Conservation (phyloP, 2,113 vertebrate genomes). For the Psittacula cyanocephala region DNA sequence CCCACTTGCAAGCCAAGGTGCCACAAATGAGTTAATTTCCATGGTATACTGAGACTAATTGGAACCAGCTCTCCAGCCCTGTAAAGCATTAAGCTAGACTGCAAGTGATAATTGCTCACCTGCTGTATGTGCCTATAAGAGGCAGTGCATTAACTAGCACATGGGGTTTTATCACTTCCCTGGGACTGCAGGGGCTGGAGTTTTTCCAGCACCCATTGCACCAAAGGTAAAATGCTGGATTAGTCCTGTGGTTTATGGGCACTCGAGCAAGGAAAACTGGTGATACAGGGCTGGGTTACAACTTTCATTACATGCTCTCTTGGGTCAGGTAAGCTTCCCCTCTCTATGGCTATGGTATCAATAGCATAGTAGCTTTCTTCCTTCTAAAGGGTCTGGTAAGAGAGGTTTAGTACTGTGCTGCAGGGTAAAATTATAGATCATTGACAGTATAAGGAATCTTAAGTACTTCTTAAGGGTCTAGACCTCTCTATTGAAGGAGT, state of each 20-base stretch:
- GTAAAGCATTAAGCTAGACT: conserved; percentile 48
- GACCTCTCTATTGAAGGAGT: not conserved
- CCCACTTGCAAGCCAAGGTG: conserved; percentile 33
- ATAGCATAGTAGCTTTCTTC: not conserved
- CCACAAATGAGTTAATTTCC: conserved; percentile 67
- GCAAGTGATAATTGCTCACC: conserved; percentile 71
- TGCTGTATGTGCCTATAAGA: conserved; percentile 58
- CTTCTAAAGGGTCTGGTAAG: not conserved
- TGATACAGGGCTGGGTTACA: not conserved
- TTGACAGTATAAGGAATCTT: not conserved
- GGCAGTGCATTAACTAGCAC: conserved; percentile 21
- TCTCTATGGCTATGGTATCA: not conserved
- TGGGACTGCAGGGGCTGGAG: not conserved
- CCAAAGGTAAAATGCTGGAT: not conserved
- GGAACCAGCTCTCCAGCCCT: conserved; percentile 54
- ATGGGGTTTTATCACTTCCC: conserved; percentile 53
- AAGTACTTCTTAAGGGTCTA: not conserved
- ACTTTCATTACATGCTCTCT: not conserved
- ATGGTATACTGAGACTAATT: conserved; percentile 55
- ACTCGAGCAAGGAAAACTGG: not conserved
- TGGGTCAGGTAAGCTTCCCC: not conserved
- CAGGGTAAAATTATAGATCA: not conserved
- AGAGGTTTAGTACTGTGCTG: not conserved
- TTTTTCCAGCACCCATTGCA: not conserved
- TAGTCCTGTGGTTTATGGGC: not conserved